Evolutionary conservation across 2,113 vertebrate species (phyloP), one percentile per base, ranked within the genome.

Genomic region (Phoenicopterus ruber): DNA sequence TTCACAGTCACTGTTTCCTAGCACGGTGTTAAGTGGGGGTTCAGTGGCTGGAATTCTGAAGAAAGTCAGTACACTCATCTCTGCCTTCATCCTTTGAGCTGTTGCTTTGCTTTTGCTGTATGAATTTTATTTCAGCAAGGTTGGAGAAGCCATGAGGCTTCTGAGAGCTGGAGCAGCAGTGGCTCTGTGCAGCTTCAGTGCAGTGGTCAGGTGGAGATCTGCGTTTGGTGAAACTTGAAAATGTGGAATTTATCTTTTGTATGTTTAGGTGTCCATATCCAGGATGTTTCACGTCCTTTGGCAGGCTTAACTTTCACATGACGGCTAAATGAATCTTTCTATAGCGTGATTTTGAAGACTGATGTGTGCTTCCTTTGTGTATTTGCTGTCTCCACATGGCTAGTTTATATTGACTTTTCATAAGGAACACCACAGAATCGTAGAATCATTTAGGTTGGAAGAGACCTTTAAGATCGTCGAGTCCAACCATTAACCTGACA

Each of bases 181-280:
- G 57, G 50, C 66, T 91, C 59, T 82, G 66, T 26, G 40, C 62
- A 46, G 49, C 40, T 65, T 65, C 86, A 83, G 24, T 65, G 61
- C 47, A 74, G n/a, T 36, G 32, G 18, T 76, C 84, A 85, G 57
- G 49, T 65, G 14, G n/a, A 80, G n/a, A 58, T 52, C 62, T 54
- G 18, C 7, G 1, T 69, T 76, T 76, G 54, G 14, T 85, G 65
- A 63, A 90, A 46, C 24, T 36, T 20, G 10, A 0, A 47, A 55
- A 26, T 34, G 15, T 57, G 32, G 19, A 36, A 65, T 76, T 79
- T 78, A 31, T 70, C 22, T 71, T 66, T 28, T 67, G 7, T 38
- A 5, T 1, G 0, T 38, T 88, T 26, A 66, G 19, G 6, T 46
- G 15, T 80, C 31, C 40, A 0, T 40, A 54, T 57, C 15, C 2